Base-by-base conservation (phyloP, 2,113 vertebrate genomes). In the Arizona elegans region DNA sequence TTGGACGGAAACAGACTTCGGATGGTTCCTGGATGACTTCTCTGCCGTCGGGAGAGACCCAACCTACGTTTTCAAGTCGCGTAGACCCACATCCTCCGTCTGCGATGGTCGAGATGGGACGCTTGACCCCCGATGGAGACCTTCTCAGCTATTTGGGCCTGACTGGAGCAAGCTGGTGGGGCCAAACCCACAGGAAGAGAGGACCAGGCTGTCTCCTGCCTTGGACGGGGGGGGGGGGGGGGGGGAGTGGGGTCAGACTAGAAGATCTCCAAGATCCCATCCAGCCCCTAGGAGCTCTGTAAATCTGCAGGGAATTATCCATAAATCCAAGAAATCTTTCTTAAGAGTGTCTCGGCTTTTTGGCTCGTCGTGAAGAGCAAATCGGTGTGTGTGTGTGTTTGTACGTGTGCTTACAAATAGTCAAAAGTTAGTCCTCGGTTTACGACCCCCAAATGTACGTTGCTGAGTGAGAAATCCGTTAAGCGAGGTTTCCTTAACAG, bases 211-310 rank as follows among this genome's bases (percentile, higher is more conserved):
- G 5, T 7, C 62, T 91, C 62, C 29, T 33, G 65, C 12, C 65
- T 70, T 70, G 65, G 26, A 29, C 11, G 0, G 26, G 0, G 1
- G 5, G 29, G 13, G 0, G 1, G 5, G 29, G 13, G 4, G 3
- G 24, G 59, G 10, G 10, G 10, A 2, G 12, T 0, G 62, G 1
- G 62, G 65, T 33, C 65, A 70, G 65, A 33, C 29, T 70, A 70
- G 29, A 70, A 5, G 29, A 33, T 8, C 5, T n/a, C 29, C 29
- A n/a, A n/a, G 12, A 5, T 6, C 29, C 62, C 62, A 1, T 5
- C 12, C 29, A 15, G 5, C 29, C 12, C 29, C 11, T n/a, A n/a
- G 5, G 62, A 70, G 29, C 47, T 5, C 13, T 70, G 65, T 70
- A 33, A 70, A 17, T 56, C 52, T 56, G 26, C 38, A 10, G 2